Percentiles rank a stretch among this genome's conserved stretches.
Conservation (phyloP, 2,113 vertebrate genomes). For the Geococcyx californianus region DNA sequence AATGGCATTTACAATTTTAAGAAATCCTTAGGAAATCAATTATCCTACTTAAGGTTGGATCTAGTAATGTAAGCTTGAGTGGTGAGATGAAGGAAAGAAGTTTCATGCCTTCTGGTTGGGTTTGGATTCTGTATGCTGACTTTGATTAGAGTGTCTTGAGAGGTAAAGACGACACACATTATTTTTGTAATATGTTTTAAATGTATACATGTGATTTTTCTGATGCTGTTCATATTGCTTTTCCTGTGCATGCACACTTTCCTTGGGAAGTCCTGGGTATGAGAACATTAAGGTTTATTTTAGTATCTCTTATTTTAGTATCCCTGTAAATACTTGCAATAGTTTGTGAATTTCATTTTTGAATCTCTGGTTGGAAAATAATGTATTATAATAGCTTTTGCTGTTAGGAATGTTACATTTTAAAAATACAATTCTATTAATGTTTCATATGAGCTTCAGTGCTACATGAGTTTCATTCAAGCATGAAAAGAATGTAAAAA, state of each 20-base stretch:
- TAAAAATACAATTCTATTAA: too few relatives aligned
- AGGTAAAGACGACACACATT: background rate
- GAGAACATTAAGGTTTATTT: too few relatives aligned
- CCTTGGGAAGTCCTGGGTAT: too few relatives aligned
- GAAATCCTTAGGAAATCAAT: background rate
- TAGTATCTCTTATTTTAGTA: too few relatives aligned
- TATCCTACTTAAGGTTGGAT: background rate
- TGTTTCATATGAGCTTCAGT: too few relatives aligned
- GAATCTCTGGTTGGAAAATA: too few relatives aligned
- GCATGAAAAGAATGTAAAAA: too few relatives aligned
- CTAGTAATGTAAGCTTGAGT: background rate
- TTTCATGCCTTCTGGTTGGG: background rate
- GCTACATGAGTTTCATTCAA: too few relatives aligned
- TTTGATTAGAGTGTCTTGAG: background rate
- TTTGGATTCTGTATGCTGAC: background rate
- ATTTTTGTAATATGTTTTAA: background rate
- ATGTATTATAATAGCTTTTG: too few relatives aligned
- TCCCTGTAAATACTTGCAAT: too few relatives aligned
- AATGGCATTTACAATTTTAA: background rate
- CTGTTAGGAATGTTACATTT: too few relatives aligned
- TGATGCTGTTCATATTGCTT: background rate
- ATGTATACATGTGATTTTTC: background rate
- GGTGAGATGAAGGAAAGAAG: background rate
- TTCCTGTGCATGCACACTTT: background rate
- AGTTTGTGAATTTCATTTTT: too few relatives aligned